A percentile compares a stretch with the other conserved stretches of the same genome.
These are phyloP conservation scores for Gobius niger DNA, from an alignment of 2,113 vertebrate species.

Conservation along the genomic window DNA sequence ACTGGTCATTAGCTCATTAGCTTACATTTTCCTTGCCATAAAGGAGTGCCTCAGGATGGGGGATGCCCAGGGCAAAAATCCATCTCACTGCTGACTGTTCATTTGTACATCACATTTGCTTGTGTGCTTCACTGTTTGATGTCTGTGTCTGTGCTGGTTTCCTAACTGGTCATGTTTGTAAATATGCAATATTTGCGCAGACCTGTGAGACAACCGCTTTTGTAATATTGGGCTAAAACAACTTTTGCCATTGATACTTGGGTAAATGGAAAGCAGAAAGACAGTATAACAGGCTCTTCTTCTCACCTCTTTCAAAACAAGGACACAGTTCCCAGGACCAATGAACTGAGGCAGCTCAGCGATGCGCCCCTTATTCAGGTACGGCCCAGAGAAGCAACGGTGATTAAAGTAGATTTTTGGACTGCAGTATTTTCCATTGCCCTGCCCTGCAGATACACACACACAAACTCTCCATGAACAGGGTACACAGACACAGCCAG, in stretches of 20 bases:
- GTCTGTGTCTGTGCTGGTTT: too few relatives aligned
- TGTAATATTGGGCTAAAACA: too few relatives aligned
- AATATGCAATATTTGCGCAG: too few relatives aligned
- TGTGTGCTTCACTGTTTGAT: too few relatives aligned
- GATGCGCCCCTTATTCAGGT: conserved; percentile 97
- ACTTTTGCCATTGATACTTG: not conserved
- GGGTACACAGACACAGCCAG: not conserved
- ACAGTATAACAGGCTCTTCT: not conserved
- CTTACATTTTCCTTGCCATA: too few relatives aligned
- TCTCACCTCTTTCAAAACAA: conserved; percentile 97
- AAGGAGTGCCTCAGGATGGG: too few relatives aligned
- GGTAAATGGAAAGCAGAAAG: not conserved
- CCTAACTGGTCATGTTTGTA: too few relatives aligned
- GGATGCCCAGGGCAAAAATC: too few relatives aligned
- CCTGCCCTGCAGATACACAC: conserved; percentile 59
- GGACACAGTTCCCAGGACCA: conserved; percentile 93
- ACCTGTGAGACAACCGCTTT: too few relatives aligned
- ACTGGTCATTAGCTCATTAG: too few relatives aligned
- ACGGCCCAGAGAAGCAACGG: conserved; percentile 96
- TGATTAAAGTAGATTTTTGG: conserved; percentile 99
- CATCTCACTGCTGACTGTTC: too few relatives aligned
- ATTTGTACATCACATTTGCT: too few relatives aligned
- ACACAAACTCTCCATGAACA: not conserved
- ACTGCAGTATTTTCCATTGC: conserved; percentile 93
- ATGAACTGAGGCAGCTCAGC: conserved; percentile 96